A percentile compares a stretch with the other conserved stretches of the same genome.
Conservation (phyloP, 2,113 vertebrate species). For the Sprattus sprattus region DNA sequence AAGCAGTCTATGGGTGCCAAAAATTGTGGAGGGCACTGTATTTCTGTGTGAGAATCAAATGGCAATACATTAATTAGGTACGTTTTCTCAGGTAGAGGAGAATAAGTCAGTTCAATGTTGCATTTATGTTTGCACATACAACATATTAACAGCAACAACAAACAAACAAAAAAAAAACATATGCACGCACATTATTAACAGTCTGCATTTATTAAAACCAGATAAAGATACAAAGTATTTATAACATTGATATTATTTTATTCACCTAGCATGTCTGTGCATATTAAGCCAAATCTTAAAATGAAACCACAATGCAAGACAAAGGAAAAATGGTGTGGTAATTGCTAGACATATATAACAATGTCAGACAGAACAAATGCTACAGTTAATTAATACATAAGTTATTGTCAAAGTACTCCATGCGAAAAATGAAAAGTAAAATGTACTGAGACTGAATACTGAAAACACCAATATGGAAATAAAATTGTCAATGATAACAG, state of each 20-base stretch:
- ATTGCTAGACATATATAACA: conserved; percentile 85
- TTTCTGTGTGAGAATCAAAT: too few relatives aligned
- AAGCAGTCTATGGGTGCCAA: too few relatives aligned
- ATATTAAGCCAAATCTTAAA: conserved; percentile 73
- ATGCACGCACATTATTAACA: conserved; percentile 63
- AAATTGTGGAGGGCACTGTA: too few relatives aligned
- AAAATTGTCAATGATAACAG: conserved; percentile 71
- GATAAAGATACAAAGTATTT: conserved; percentile 78
- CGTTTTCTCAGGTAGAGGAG: too few relatives aligned
- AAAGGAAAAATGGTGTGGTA: conserved; percentile 69
- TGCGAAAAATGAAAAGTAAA: conserved; percentile 80
- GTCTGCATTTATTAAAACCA: conserved; percentile 78
- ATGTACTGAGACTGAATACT: conserved; percentile 80
- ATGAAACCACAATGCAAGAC: conserved; percentile 80
- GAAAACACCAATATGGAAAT: conserved; percentile 79
- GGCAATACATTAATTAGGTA: too few relatives aligned
- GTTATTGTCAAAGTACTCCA: conserved; percentile 90
- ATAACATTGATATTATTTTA: conserved; percentile 72
- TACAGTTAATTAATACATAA: conserved; percentile 84
- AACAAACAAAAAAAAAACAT: neutral
- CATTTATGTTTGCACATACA: too few relatives aligned
- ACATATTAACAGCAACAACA: neutral
- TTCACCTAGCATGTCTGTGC: conserved; percentile 72
- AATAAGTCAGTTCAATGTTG: too few relatives aligned
- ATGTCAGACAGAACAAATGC: conserved; percentile 81